Base-by-base conservation (phyloP, 2,113 vertebrate species). In the Pimephales promelas region DNA sequence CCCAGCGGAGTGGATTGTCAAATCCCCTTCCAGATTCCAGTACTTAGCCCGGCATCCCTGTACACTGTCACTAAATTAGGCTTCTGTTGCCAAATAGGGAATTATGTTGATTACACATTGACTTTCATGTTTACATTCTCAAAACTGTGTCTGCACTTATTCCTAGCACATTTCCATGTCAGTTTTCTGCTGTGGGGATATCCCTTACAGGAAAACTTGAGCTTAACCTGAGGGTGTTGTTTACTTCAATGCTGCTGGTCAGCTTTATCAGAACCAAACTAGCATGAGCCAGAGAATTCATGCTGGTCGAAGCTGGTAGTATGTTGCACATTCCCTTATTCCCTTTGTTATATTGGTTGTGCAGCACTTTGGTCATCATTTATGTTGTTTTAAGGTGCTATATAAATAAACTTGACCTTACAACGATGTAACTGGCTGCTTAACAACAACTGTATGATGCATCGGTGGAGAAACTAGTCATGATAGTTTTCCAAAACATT, bases 121-220 rank as follows among this genome's bases (percentile, higher is more conserved):
- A 36, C 76, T 62, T 61, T 78, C 20, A 61, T 79, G 59, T 79
- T 79, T 79, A 79, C 77, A 66, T 79, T 79, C 59, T 79, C 16
- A 52, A 22, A 64, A 64, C 36, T 20, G 3, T 62, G 24, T 64
- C 24, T 79, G 61, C 5, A 0, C 3, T 47, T 59, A 79, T 59
- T 26, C n/a, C 22, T 77, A 40, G 7, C 71, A 62, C 59, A 76
- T 66, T 76, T 52, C 14, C 34, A 64, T 77, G 22, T 36, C n/a
- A 62, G 71, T 45, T 45, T n/a, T 43, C 8, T 86, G 52, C 26
- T 26, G 20, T 52, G 43, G 24, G 26, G 54, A 57, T 59, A 77
- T 77, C 74, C 28, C 54, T 40, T 40, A 57, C 11, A 14, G 22
- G 31, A 13, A 24, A 61, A 64, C 61, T 31, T 62, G 1, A 45